Evolutionary conservation across 1,140 invertebrate species (phyloP).

Genomic region (Drosophila baimaii): DNA sequence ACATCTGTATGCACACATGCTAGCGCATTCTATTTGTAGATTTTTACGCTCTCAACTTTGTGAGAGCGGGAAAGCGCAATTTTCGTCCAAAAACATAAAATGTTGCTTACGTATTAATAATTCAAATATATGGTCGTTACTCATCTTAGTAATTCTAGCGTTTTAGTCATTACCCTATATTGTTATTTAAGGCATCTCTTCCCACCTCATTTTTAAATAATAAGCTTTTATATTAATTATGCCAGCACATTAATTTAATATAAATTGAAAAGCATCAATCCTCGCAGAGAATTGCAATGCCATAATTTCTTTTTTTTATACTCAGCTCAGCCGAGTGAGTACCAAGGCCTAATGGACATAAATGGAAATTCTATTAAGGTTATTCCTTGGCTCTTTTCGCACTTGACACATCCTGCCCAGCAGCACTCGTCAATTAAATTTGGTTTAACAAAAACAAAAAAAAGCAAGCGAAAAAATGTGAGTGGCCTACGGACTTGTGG

Average conservation of each 20-base stretch:
- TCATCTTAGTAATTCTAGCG: too few relatives aligned
- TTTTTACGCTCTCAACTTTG: too few relatives aligned
- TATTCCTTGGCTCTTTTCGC: conserved; percentile 23
- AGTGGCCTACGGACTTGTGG: conserved; percentile 21
- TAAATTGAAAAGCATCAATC: conserved; percentile 22
- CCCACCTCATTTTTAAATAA: neutral
- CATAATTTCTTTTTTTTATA: conserved; percentile 30
- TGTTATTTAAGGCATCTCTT: neutral
- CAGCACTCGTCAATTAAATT: conserved; percentile 71
- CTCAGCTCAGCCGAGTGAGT: neutral
- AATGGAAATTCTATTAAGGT: conserved; percentile 78
- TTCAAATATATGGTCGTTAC: too few relatives aligned
- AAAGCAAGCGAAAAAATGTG: neutral
- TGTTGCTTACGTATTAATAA: too few relatives aligned
- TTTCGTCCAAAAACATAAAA: too few relatives aligned
- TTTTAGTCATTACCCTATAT: neutral
- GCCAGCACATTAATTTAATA: conserved; percentile 19
- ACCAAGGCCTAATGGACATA: conserved; percentile 66
- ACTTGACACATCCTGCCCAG: conserved; percentile 53
- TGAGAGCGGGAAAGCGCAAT: too few relatives aligned
- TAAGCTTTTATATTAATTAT: conserved; percentile 23
- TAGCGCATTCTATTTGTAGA: too few relatives aligned
- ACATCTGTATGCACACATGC: too few relatives aligned
- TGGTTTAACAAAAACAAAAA: conserved; percentile 5
- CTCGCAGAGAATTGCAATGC: neutral